These are phyloP conservation scores for Tapirus indicus DNA, from an alignment of 2,797 vertebrate species.

Conservation along the genomic window DNA sequence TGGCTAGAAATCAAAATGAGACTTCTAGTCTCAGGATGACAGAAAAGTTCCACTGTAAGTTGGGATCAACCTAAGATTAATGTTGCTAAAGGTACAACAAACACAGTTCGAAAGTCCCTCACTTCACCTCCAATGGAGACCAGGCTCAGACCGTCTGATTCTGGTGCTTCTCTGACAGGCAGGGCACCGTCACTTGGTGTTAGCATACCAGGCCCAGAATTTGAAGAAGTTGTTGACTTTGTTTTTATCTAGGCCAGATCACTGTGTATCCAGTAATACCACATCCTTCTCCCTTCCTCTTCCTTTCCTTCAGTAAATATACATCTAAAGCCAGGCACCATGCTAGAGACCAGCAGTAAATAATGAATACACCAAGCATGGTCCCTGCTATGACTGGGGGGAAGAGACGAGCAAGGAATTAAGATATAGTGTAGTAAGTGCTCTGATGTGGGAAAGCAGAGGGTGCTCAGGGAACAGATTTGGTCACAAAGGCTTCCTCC, in stretches of 20 bases:
- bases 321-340: background rate
- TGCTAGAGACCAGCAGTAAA: background rate
- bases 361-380: background rate
- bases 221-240: background rate
- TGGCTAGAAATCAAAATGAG: background rate
- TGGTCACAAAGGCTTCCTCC: background rate
- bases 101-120: background rate
- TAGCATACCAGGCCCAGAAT: background rate
- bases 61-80: background rate
- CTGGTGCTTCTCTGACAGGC: background rate
- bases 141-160: accelerated
- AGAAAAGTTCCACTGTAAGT: background rate
- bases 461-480: background rate
- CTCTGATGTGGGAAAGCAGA: background rate
- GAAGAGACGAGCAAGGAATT: background rate
- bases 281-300: background rate
- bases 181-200: background rate
- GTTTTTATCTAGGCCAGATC: background rate
- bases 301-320: background rate
- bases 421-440: accelerated
- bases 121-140: accelerated
- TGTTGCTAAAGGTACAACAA: background rate
- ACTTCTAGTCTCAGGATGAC: background rate
- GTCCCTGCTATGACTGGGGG: background rate
- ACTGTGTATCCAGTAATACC: background rate